Base-by-base conservation (phyloP, 2,797 vertebrate genomes). In the Acrocephalus scirpaceus region DNA sequence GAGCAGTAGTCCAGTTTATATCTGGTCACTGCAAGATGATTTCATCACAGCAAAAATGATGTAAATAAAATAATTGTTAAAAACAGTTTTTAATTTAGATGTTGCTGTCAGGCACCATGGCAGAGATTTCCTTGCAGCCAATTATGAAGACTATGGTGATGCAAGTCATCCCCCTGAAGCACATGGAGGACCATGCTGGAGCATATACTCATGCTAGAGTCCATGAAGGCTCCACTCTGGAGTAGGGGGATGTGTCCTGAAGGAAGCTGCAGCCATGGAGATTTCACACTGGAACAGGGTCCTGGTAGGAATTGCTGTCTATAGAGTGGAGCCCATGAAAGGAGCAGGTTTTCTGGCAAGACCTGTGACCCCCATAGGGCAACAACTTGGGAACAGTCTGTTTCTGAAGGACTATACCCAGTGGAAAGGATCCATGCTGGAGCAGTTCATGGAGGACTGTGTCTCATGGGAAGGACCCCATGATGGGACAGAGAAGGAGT, bases 241-340 rank as follows among this genome's bases (percentile, higher is more conserved):
- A 71, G 12, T 5, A 58, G 13, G 16, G 16, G 11, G 11, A 25
- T 6, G 2, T 44, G 26, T 70, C 32, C 75, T 44, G 27, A 80
- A 73, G 60, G 19, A 76, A 84, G 20, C 3, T 84, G 40, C 16
- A 76, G 16, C 11, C 4, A 0, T 19, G 22, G 16, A 61, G 8
- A 40, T 23, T 16, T 45, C 38, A 48, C 7, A 11, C 16, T 0
- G 0, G 15, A 92, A 7, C 14, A 73, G 21, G 13, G 4, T 57
- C 18, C 16, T 34, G 30, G 5, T 6, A 34, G 14, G 25, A 86
- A 4, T 13, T 80, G 25, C 8, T 29, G 7, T 6, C 17, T 21
- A 3, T 44, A 21, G 25, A 66, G 13, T 57, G 29, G 3, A 86
- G 1, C 11, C 16, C 34, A 53, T 0, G 3, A 4, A 4, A 58